Conservation (phyloP, 2,888 invertebrate genomes). For the Lysandra coridon region DNA sequence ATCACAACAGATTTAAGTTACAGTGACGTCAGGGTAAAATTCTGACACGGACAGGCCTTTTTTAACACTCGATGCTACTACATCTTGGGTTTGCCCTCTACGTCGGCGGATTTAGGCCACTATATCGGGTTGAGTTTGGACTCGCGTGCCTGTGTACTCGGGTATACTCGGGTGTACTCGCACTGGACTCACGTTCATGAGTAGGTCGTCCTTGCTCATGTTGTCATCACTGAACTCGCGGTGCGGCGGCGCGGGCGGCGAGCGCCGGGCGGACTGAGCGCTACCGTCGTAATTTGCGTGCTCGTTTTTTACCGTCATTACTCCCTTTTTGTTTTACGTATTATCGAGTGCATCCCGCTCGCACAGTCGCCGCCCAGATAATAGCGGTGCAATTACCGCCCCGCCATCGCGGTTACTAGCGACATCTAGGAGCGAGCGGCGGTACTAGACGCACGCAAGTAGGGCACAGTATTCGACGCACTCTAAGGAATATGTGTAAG, state of each 20-base stretch:
- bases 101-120: neutral
- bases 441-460: neutral
- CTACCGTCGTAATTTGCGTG: conserved; percentile 81
- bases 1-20: no score
- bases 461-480: no score
- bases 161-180: neutral
- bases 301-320: conserved; percentile 81
- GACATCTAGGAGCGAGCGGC: conserved; percentile 70
- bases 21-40: neutral
- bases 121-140: neutral
- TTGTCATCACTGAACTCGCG: conserved; percentile 68
- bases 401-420: conserved; percentile 44
- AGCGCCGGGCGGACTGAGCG: conserved; percentile 74
- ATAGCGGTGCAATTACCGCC: conserved; percentile 77
- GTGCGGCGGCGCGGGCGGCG: conserved; percentile 67
- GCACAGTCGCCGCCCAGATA: conserved; percentile 80
- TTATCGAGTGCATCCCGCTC: conserved; percentile 81
- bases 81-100: neutral
- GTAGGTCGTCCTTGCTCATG: conserved; percentile 78
- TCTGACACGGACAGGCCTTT: neutral
- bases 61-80: neutral
- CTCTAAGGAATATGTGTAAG: no score
- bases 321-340: conserved; percentile 81
- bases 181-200: conserved; percentile 78
- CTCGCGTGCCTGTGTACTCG: neutral